A percentile compares a stretch with the other conserved stretches of the same genome.
phyloP scores from a whole-genome alignment of 2,113 vertebrate species.

The Lipophrys pholis region DNA sequence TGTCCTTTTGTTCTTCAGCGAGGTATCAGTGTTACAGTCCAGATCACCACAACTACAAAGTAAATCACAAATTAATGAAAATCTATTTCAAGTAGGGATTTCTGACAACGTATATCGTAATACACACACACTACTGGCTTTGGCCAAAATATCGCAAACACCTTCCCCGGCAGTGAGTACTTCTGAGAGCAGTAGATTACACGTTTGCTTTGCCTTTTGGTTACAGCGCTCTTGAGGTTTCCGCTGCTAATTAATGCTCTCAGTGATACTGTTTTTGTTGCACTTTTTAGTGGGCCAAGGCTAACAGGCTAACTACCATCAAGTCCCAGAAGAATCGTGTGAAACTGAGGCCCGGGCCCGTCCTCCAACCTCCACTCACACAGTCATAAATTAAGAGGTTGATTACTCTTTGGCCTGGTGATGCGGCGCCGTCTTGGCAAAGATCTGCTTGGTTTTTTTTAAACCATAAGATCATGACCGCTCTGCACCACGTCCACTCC shows the following conservation, averaged over 20 bases:
- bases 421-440: conserved; percentile 12
- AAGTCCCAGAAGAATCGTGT: conserved; percentile 36
- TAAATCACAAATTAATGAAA: too few relatives aligned
- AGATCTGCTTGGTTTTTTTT: background rate
- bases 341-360: conserved; percentile 10
- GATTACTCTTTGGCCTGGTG: conserved; percentile 13
- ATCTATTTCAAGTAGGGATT: too few relatives aligned
- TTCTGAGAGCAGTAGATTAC: background rate
- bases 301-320: conserved; percentile 61
- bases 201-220: background rate
- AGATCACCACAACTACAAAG: too few relatives aligned
- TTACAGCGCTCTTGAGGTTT: background rate
- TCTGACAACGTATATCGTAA: too few relatives aligned
- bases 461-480: conserved; percentile 13
- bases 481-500: conserved; percentile 5
- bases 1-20: too few relatives aligned
- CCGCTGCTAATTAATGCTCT: conserved; percentile 56
- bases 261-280: conserved; percentile 55
- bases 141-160: too few relatives aligned
- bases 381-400: conserved; percentile 15
- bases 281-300: conserved; percentile 67
- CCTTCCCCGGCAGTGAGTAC: too few relatives aligned
- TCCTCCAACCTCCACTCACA: conserved; percentile 17
- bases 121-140: too few relatives aligned
- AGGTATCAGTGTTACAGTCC: too few relatives aligned